A percentile compares a stretch with the other conserved stretches of the same genome.
Evolutionary conservation across 2,113 vertebrate genomes (phyloP).

Genomic region (Collichthys lucidus): DNA sequence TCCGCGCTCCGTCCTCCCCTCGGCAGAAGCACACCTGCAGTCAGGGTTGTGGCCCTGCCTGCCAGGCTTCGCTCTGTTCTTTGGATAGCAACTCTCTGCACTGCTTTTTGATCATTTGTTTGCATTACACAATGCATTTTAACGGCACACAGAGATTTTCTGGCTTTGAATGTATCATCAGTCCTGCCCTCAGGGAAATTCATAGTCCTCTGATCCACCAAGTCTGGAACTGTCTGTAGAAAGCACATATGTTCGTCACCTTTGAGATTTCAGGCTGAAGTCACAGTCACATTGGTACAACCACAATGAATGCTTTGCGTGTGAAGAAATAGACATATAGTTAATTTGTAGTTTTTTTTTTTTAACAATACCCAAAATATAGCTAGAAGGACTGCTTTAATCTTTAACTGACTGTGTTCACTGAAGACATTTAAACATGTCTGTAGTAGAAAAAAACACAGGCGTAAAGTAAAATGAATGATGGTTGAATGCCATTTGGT

Average conservation of each 20-base stretch:
- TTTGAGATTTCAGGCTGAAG: conserved; percentile 39
- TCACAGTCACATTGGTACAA: background rate
- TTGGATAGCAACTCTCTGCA: conserved; percentile 18
- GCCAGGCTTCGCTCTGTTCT: conserved; percentile 38
- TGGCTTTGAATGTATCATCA: conserved; percentile 43
- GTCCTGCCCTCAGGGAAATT: conserved; percentile 22
- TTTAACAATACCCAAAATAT: too few relatives aligned
- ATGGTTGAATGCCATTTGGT: background rate
- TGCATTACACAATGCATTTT: conserved; percentile 58
- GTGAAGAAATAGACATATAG: too few relatives aligned
- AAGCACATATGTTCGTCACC: conserved; percentile 34
- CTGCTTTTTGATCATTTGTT: conserved; percentile 67
- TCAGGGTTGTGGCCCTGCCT: conserved; percentile 48
- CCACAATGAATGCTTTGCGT: background rate
- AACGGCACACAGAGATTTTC: conserved; percentile 21
- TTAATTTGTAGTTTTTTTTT: too few relatives aligned
- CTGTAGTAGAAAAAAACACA: background rate
- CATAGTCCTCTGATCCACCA: conserved; percentile 44
- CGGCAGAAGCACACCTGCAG: conserved; percentile 53
- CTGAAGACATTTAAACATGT: background rate
- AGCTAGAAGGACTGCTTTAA: too few relatives aligned
- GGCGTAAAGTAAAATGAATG: background rate
- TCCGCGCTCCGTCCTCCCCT: background rate
- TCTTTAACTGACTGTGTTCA: background rate
- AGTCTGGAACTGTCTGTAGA: conserved; percentile 34